phyloP scores from a whole-genome alignment of 2,888 invertebrate species.

The Ametastegia equiseti region DNA sequence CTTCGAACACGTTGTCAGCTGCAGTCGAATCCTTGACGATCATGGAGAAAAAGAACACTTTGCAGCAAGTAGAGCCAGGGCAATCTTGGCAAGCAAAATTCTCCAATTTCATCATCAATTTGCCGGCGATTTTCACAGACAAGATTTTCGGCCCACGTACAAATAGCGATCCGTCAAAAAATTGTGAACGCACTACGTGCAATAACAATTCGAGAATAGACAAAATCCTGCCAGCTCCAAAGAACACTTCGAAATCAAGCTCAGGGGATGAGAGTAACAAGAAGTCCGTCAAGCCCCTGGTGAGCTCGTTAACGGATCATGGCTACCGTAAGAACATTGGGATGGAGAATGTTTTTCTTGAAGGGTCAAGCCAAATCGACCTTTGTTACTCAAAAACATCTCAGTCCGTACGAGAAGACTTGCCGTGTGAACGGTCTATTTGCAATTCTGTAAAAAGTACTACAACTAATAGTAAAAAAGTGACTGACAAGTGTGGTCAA shows the following conservation, averaged over 20 bases:
- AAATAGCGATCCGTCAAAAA: not conserved
- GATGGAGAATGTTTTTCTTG: constrained; percentile 5
- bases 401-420: not conserved
- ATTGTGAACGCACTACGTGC: not conserved
- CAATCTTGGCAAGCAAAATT: constrained; percentile 14
- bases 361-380: not conserved
- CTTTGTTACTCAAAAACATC: not conserved
- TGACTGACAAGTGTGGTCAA: not conserved
- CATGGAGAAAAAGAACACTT: not conserved
- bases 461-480: not conserved
- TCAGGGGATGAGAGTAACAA: not conserved
- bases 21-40: not conserved
- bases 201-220: not conserved
- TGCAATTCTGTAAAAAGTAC: not conserved
- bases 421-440: not conserved
- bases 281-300: constrained; percentile 7
- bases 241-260: not conserved
- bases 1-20: not conserved
- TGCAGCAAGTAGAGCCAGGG: constrained; percentile 22
- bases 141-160: constrained; percentile 8
- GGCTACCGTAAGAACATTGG: not conserved
- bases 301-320: not conserved
- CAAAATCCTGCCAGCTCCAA: not conserved
- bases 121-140: not conserved
- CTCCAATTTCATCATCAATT: constrained; percentile 16